Conservation (phyloP, 2,113 vertebrate species). For the Carlito syrichta region DNA sequence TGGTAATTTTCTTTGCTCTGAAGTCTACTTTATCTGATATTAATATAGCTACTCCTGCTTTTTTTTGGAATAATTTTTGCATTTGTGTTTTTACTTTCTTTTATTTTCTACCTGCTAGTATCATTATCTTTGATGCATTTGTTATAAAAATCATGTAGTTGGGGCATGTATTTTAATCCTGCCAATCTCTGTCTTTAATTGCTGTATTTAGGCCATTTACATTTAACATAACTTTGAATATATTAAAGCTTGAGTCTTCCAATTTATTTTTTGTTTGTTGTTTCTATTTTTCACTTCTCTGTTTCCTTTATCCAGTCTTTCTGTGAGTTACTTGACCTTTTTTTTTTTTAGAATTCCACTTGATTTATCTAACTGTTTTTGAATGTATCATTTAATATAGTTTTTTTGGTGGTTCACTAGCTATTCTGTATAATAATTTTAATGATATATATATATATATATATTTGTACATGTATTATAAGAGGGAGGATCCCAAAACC, state of each 20-base stretch:
- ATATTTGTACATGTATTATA: too few relatives aligned
- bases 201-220: background rate
- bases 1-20: background rate
- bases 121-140: background rate
- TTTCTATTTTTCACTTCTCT: background rate
- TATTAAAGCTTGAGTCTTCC: background rate
- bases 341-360: background rate
- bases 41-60: background rate
- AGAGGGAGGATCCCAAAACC: too few relatives aligned
- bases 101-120: background rate
- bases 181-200: background rate
- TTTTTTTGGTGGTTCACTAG: background rate
- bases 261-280: background rate
- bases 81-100: background rate
- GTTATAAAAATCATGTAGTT: background rate
- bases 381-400: background rate
- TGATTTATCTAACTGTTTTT: background rate
- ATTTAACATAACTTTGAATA: background rate
- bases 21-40: background rate
- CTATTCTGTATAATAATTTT: background rate
- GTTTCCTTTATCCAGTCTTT: background rate
- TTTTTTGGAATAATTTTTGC: background rate
- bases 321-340: background rate
- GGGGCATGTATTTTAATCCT: background rate
- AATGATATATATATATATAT: background rate